phyloP scores from a whole-genome alignment of 2,113 vertebrate species.

The Peucedramus taeniatus region DNA sequence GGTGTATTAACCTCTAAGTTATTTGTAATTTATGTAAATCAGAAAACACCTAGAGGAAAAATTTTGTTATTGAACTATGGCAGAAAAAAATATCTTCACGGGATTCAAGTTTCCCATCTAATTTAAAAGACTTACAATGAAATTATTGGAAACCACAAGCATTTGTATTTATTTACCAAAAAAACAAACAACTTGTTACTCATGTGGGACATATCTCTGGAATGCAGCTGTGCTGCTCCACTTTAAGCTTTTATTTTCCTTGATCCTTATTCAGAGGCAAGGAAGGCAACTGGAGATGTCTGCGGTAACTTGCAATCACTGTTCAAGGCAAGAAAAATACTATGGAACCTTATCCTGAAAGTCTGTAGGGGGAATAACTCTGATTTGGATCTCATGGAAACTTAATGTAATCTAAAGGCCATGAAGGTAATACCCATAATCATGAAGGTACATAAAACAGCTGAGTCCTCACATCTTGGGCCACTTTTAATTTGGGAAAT shows the following conservation, averaged over 20 bases:
- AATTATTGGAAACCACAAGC: background rate
- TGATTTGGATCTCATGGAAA: background rate
- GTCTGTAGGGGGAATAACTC: background rate
- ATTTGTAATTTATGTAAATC: background rate
- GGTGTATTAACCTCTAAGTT: background rate
- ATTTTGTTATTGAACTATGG: background rate
- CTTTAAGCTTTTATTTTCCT: background rate
- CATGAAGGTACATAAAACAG: background rate
- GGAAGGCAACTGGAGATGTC: background rate
- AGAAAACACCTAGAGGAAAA: background rate
- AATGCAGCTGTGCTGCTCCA: background rate
- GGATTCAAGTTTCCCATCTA: background rate
- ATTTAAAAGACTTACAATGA: background rate
- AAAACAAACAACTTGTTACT: background rate
- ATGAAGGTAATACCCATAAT: background rate
- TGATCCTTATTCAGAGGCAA: background rate
- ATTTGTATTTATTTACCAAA: background rate
- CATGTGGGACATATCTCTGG: background rate
- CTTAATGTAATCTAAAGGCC: background rate
- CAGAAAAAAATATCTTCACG: background rate
- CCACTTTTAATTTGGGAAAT: background rate
- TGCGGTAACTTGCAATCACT: background rate
- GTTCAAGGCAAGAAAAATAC: background rate
- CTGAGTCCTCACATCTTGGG: background rate
- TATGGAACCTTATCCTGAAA: background rate